Evolutionary conservation across 2,113 vertebrate species (phyloP), one percentile per base, ranked within the genome.

Genomic region (Synodontis membranacea): DNA sequence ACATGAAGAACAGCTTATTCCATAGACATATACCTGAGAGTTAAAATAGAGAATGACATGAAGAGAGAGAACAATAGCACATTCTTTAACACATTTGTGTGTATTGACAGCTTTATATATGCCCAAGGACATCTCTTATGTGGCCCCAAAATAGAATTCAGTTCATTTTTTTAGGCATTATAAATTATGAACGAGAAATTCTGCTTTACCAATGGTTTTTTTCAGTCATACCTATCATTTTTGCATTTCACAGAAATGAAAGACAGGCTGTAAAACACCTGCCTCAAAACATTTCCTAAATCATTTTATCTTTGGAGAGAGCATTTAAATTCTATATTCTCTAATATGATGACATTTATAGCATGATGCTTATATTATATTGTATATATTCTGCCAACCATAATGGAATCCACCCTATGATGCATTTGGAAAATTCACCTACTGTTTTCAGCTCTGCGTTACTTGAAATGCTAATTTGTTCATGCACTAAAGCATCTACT

Each of bases 381-480:
- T 58, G 11, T 58, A 39, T 80, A 80, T 58, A 39, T 39, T 15
- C 7, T 37, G 31, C 50, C 50, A 80, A 37, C 31, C 19, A 25
- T 58, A 80, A 80, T 42, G 52, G 52, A 28, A 58, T 42, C 58
- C 42, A 42, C 78, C 37, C 46, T 52, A 46, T 37, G 31, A 68
- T 68, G 48, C 75, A 54, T 68, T 80, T 19, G 21, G 9, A 48
- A 52, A 79, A 85, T 42, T 76, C 70, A 62, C 9, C 15, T 17
- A 34, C 80, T 56, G 76, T 86, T 60, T 68, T 62, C 60, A 25
- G 75, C 75, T 52, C 58, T 79, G 44, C 46, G 80, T 39, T 17
- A 44, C 34, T 86, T 68, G 68, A 86, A 42, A 86, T 85, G 75
- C 48, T 52, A 48, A 85, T 85, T 66, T 85, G 75, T 42, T 42